These are phyloP conservation scores for Drosophila koepferae DNA, from an alignment of 2,888 invertebrate genomes.

Conservation along the genomic window DNA sequence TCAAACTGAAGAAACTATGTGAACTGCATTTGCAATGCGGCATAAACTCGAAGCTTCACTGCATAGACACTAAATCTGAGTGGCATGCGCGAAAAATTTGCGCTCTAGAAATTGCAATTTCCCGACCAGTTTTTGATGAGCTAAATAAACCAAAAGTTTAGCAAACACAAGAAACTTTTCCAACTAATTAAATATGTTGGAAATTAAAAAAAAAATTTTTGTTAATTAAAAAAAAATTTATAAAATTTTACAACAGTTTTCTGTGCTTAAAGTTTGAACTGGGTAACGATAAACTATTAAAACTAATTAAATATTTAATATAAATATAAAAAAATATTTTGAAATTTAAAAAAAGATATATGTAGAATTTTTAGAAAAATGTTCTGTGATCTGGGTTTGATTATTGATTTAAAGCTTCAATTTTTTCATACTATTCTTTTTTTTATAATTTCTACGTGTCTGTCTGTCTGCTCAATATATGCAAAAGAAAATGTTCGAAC, in stretches of 20 bases:
- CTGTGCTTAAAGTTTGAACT: no score
- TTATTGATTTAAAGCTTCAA: not conserved
- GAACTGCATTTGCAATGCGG: conserved; percentile 72
- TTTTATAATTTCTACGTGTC: not conserved
- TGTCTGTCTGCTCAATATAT: not conserved
- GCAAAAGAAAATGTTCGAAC: conserved; percentile 6
- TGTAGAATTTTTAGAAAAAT: no score
- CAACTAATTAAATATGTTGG: conserved; percentile 5
- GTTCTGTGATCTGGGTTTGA: not conserved
- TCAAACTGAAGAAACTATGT: conserved; percentile 60
- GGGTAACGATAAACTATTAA: no score
- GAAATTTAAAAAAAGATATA: no score
- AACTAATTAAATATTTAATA: no score
- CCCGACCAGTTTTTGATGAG: not conserved
- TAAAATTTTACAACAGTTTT: no score
- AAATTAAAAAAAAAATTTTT: not conserved
- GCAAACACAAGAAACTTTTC: not conserved
- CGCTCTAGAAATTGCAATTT: conserved; percentile 22
- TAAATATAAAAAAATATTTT: no score
- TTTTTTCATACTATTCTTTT: not conserved
- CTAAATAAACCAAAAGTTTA: conserved; percentile 13
- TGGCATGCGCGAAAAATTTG: conserved; percentile 10
- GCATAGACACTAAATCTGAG: conserved; percentile 16
- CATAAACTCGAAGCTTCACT: conserved; percentile 28
- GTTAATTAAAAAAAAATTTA: not conserved